Percentiles rank a stretch among this genome's conserved stretches.
These are phyloP conservation scores for Ptilorrhoa leucosticta DNA, from an alignment of 2,113 vertebrate genomes.

Conservation along the genomic window DNA sequence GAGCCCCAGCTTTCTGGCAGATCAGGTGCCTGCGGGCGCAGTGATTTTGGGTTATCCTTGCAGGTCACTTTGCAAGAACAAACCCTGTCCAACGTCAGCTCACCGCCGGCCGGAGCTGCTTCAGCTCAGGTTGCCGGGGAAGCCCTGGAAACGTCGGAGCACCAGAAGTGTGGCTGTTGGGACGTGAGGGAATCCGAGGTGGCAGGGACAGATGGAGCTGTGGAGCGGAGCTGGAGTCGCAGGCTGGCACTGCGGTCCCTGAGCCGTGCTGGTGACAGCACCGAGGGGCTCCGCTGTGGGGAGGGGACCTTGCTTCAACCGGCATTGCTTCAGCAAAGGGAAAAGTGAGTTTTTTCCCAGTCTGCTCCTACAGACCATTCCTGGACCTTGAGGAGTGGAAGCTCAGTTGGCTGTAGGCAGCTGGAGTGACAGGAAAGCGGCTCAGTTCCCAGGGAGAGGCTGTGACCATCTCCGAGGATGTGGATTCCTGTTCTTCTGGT, in stretches of 20 bases:
- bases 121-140: not conserved
- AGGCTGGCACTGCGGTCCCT: not conserved
- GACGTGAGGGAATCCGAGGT: not conserved
- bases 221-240: fast-evolving
- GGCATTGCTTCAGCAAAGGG: not conserved
- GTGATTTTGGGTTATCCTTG: fast-evolving
- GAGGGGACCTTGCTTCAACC: not conserved
- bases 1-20: not conserved
- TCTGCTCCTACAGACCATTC: not conserved
- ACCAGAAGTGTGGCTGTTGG: not conserved
- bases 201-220: slow-evolving; percentile 15
- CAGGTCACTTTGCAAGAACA: not conserved
- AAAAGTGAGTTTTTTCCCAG: not conserved
- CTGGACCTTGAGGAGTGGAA: not conserved
- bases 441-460: not conserved
- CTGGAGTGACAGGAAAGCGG: not conserved
- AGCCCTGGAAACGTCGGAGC: fast-evolving
- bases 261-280: not conserved
- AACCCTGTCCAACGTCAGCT: fast-evolving
- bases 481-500: not conserved
- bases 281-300: not conserved
- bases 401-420: not conserved
- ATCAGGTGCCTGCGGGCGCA: not conserved
- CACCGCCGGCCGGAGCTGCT: fast-evolving
- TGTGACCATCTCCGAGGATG: not conserved